phyloP scores from a whole-genome alignment of 2,797 vertebrate genomes.

The Halcyon badia region DNA sequence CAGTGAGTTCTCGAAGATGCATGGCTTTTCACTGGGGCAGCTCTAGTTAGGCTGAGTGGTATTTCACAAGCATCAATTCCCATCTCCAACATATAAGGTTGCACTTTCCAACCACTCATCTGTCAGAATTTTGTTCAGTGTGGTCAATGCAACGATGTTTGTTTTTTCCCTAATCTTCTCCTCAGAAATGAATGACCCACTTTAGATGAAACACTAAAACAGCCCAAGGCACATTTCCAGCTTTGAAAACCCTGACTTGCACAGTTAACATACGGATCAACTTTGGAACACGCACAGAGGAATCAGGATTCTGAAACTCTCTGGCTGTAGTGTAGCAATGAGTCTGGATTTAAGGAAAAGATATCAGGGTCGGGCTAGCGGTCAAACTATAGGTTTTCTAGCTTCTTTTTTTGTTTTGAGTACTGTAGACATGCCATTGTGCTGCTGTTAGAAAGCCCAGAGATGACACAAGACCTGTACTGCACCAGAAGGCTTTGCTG shows the following conservation, averaged over 20 bases:
- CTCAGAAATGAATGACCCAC: slow-evolving; percentile 56
- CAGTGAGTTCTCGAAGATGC: background rate
- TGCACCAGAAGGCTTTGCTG: background rate
- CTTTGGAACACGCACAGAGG: slow-evolving; percentile 10
- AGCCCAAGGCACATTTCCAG: slow-evolving; percentile 51
- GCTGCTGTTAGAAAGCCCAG: background rate
- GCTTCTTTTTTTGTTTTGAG: background rate
- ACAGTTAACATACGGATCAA: slow-evolving; percentile 39
- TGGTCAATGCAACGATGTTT: slow-evolving; percentile 42
- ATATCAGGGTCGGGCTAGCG: background rate
- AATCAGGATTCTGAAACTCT: background rate
- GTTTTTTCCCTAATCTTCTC: slow-evolving; percentile 53
- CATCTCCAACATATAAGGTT: background rate
- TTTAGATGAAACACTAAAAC: slow-evolving; percentile 69
- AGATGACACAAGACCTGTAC: background rate
- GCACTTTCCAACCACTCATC: background rate
- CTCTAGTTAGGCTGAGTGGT: background rate
- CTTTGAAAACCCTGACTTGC: slow-evolving; percentile 36
- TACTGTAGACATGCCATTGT: background rate
- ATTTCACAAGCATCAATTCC: slow-evolving; percentile 7
- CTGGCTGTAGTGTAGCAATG: background rate
- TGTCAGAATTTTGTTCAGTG: slow-evolving; percentile 33
- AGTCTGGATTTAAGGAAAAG: background rate
- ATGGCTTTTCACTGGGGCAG: background rate
- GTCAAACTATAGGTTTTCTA: background rate